Evolutionary conservation across 2,888 invertebrate genomes (phyloP), one percentile per base, ranked within the genome.

Genomic region (Branchipolynoe longqiensis): DNA sequence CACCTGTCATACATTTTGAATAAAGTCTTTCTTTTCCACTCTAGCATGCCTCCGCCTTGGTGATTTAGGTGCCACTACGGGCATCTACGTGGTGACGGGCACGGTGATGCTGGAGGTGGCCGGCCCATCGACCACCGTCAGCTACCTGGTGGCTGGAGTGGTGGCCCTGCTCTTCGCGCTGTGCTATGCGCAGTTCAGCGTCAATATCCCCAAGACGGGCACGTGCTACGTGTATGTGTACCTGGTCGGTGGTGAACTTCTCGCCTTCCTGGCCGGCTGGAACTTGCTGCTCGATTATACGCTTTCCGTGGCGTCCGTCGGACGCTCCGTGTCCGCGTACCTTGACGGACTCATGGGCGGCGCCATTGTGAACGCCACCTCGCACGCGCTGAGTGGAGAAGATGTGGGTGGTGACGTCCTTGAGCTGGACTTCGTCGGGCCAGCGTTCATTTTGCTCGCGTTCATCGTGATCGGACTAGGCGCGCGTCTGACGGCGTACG

Each of bases 131-230:
- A 41, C 78, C 1, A 31, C n/a, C 25, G 28, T 78, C 28, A 48
- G 48, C 12, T 78, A 78, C 48, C 48, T 78, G 28, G 4, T 78
- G 2, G 41, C 78, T 18, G 78, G 78, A 1, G 14, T 78, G 6
- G 28, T 54, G 8, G 78, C 78, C 0, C 54, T 78, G 8, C 78
- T 78, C 1, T 0, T 41, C 28, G 48, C n/a, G 18, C 40, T 78
- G 25, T 78, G 78, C 78, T 78, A 78, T 48, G 48, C 78, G 1
- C 78, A 78, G 18, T 78, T 48, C 48, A 78, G 78, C 31, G 48
- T 78, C 1, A 78, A 78, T 31, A 48, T 78, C 40, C 78, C 78
- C 33, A 78, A 33, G 48, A n/a, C n/a, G 1, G 78, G 78, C 25
- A 78, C 78, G 1, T 41, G 28, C 1, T 78, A 78, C 25, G 18